Percentiles rank a stretch among this genome's conserved stretches.
Evolutionary conservation across 35 echinoderm and acorn worm genomes (phyloP).

Genomic region (Strongylocentrotus purpuratus): DNA sequence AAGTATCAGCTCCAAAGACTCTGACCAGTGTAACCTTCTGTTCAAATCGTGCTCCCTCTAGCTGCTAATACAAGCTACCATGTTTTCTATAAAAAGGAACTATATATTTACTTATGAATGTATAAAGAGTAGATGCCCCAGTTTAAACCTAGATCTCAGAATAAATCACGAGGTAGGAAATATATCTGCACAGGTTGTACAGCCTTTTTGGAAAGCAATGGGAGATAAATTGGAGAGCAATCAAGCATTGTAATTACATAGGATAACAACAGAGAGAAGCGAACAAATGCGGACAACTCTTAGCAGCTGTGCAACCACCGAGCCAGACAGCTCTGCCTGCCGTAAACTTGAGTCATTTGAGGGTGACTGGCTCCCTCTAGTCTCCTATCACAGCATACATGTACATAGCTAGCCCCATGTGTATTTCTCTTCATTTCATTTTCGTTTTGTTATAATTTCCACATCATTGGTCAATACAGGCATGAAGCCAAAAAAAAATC

Average conservation of each 20-base stretch:
- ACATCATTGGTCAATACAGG: not conserved
- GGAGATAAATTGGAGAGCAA: not conserved
- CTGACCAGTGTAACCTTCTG: too few species aligned
- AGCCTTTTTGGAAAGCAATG: not conserved
- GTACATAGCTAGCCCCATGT: too few species aligned
- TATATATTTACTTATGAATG: too few species aligned
- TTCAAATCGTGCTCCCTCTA: too few species aligned
- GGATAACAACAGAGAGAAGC: not conserved
- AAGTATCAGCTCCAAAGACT: too few species aligned
- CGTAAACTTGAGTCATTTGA: not conserved
- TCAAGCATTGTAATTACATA: not conserved
- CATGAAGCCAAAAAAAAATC: not conserved
- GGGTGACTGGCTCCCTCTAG: not conserved
- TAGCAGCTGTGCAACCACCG: not conserved
- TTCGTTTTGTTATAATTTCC: not conserved
- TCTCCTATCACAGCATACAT: not conserved
- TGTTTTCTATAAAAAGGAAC: too few species aligned
- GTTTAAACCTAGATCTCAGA: too few species aligned
- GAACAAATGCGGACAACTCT: not conserved
- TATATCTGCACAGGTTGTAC: not conserved
- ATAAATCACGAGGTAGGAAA: too few species aligned
- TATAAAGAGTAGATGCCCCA: too few species aligned
- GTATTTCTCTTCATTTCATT: not conserved
- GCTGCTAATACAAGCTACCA: too few species aligned
- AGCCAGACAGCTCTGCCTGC: not conserved